A percentile compares a stretch with the other conserved stretches of the same genome.
Evolutionary conservation across 2,113 vertebrate species (phyloP).

Genomic region (Labrus mixtus): DNA sequence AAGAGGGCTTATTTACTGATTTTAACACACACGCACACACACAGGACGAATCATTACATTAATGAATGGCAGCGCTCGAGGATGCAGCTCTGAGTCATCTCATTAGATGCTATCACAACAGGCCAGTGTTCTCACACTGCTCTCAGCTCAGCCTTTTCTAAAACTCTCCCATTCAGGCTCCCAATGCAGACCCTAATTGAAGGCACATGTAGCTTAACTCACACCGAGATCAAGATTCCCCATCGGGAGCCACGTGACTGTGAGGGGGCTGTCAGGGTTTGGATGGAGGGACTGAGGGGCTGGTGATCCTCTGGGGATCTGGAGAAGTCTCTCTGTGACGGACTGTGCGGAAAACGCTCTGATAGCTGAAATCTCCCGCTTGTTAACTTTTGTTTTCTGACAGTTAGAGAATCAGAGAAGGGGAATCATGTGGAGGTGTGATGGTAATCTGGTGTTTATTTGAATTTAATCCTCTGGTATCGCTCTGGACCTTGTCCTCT

Average conservation of each 20-base stretch:
- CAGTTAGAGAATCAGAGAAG: constrained; percentile 12
- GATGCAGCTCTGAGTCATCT: constrained; percentile 69
- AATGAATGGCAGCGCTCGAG: constrained; percentile 58
- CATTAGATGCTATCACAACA: constrained; percentile 76
- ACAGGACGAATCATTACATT: constrained; percentile 38
- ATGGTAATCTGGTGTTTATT: constrained; percentile 43
- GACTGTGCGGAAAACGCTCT: neutral
- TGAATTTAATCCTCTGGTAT: neutral
- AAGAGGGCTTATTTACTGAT: constrained; percentile 47
- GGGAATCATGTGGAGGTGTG: no score
- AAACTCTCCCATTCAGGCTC: constrained; percentile 52
- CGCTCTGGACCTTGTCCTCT: no score
- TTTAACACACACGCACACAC: constrained; percentile 29
- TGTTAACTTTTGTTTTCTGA: constrained; percentile 38
- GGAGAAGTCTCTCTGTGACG: constrained; percentile 20
- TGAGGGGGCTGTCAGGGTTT: constrained; percentile 29
- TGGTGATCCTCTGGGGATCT: constrained; percentile 25
- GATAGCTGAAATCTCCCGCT: no score
- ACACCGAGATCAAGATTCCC: constrained; percentile 17
- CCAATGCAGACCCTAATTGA: constrained; percentile 72
- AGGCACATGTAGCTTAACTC: constrained; percentile 73
- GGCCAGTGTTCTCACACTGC: constrained; percentile 63
- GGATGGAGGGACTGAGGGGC: constrained; percentile 4
- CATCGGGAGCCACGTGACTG: constrained; percentile 44
- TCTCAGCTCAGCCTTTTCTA: constrained; percentile 40